Conservation (phyloP, 1,140 invertebrate genomes). For the Bombus confusus region DNA sequence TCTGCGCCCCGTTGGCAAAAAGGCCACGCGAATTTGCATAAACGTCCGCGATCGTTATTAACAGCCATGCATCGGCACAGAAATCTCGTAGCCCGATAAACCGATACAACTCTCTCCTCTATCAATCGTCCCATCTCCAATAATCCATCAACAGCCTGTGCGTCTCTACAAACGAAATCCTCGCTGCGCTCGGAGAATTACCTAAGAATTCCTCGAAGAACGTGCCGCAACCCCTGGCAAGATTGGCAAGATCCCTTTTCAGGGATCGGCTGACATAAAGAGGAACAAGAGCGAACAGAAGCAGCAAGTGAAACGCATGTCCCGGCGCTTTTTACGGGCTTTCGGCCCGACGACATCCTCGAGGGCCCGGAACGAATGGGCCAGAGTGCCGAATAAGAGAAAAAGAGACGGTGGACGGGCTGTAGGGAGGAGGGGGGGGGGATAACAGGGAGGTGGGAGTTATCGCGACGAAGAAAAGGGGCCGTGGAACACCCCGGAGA, state of each 20-base stretch:
- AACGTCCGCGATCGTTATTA: not conserved
- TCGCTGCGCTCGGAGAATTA: not conserved
- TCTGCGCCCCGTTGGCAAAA: not conserved
- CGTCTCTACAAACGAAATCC: not conserved
- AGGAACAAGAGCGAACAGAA: slow-evolving; percentile 73
- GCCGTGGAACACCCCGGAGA: slow-evolving; percentile 64
- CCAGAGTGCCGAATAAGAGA: slow-evolving; percentile 13
- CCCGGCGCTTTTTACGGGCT: slow-evolving; percentile 70
- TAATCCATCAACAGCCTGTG: not conserved
- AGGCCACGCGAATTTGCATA: not conserved
- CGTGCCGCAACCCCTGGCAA: not conserved
- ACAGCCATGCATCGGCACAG: not conserved
- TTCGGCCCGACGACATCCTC: slow-evolving; percentile 53
- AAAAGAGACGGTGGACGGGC: not conserved
- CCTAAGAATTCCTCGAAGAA: not conserved
- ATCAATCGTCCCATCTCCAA: not conserved
- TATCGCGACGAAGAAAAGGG: slow-evolving; percentile 40
- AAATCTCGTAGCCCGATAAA: not conserved
- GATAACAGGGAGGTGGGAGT: slow-evolving; percentile 6
- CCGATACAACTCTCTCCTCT: not conserved
- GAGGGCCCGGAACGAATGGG: slow-evolving; percentile 25
- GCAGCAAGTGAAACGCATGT: slow-evolving; percentile 68
- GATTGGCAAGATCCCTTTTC: not conserved
- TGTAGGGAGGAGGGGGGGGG: not conserved
- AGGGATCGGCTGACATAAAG: slow-evolving; percentile 66